These are phyloP conservation scores for Urophycis tenuis DNA, from an alignment of 2,797 vertebrate species.

Conservation along the genomic window DNA sequence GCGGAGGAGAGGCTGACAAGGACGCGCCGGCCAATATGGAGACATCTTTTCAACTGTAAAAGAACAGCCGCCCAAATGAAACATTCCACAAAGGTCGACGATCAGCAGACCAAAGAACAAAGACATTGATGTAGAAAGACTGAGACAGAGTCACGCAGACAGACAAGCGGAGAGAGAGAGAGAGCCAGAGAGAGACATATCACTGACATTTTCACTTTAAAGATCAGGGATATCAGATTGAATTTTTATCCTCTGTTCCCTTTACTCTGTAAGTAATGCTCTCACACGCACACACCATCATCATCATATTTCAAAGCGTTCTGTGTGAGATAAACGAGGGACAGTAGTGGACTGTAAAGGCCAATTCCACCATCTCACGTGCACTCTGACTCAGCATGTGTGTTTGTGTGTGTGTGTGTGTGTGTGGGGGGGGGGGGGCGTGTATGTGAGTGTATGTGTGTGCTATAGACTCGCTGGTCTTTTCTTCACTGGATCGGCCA, in stretches of 20 bases:
- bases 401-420: slow-evolving; percentile 1
- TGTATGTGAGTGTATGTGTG: background rate
- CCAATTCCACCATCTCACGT: background rate
- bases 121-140: background rate
- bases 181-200: slow-evolving; percentile 6
- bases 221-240: slow-evolving; percentile 51
- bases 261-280: background rate
- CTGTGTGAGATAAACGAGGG: too few relatives aligned
- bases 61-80: background rate
- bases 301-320: too few relatives aligned
- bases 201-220: slow-evolving; percentile 55
- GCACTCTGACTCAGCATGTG: background rate
- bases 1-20: background rate
- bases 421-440: slow-evolving; percentile 1
- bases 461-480: background rate
- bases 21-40: background rate
- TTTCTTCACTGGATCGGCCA: background rate
- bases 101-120: background rate
- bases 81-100: background rate
- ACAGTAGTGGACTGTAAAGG: background rate
- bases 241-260: slow-evolving; percentile 29
- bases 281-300: background rate
- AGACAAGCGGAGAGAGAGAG: background rate
- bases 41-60: background rate
- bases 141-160: slow-evolving; percentile 7